Evolutionary conservation across 2,113 vertebrate genomes (phyloP).

Genomic region (Sinocyclocheilus anshuiensis): DNA sequence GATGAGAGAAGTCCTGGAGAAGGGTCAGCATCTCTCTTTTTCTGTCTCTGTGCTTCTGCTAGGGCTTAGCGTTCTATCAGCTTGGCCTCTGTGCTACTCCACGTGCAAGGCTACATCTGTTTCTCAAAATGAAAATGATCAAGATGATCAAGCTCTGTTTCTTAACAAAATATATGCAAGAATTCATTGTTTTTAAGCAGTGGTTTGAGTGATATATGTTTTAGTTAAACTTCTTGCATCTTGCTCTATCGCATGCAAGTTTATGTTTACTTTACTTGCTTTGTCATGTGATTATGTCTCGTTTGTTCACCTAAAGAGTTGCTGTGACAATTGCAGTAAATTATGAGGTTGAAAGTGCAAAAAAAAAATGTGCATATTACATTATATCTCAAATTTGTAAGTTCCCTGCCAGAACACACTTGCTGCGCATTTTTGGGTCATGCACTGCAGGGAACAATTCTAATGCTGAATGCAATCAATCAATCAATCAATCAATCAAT

Average conservation of each 20-base stretch:
- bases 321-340: neutral
- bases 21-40: slow-evolving; percentile 36
- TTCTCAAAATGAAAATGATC: slow-evolving; percentile 27
- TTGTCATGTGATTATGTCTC: neutral
- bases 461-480: no score
- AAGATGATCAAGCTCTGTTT: slow-evolving; percentile 24
- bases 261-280: neutral
- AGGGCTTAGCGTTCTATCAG: slow-evolving; percentile 46
- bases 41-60: neutral
- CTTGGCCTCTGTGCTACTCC: slow-evolving; percentile 44
- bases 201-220: neutral
- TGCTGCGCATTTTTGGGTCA: no score
- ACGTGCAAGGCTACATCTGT: slow-evolving; percentile 33
- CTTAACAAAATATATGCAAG: slow-evolving; percentile 5
- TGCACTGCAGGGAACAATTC: no score
- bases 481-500: no score
- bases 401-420: no score
- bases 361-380: no score
- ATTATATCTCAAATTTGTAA: no score
- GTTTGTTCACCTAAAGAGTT: neutral
- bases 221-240: neutral
- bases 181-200: neutral
- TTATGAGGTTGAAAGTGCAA: neutral
- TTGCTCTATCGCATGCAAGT: neutral
- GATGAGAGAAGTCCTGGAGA: slow-evolving; percentile 56